Percentiles rank a stretch among this genome's conserved stretches.
phyloP scores from a whole-genome alignment of 2,113 vertebrate species.

The Ranitomeya imitator region DNA sequence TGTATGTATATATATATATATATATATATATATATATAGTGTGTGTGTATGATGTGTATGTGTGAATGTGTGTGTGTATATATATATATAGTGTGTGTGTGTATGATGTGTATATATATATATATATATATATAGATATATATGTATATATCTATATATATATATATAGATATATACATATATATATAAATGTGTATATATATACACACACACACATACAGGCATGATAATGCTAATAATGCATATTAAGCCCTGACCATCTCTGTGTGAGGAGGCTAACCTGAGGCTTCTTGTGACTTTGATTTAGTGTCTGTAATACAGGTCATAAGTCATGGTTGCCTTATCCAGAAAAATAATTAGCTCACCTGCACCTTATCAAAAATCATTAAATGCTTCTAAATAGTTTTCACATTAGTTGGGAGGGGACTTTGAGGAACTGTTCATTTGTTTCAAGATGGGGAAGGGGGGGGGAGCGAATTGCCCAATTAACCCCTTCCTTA shows the following conservation, averaged over 20 bases:
- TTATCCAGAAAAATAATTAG: constrained; percentile 70
- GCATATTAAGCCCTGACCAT: not conserved
- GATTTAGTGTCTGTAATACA: constrained; percentile 79
- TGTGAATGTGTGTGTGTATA: too few species aligned
- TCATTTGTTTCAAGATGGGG: constrained; percentile 9
- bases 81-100: too few species aligned
- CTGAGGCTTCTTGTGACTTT: constrained; percentile 68
- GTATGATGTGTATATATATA: too few species aligned
- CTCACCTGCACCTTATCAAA: constrained; percentile 73
- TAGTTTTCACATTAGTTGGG: constrained; percentile 55
- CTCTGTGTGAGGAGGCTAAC: not conserved
- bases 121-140: too few species aligned
- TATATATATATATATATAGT: too few species aligned
- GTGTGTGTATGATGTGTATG: too few species aligned
- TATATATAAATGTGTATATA: not conserved
- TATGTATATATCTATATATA: not conserved
- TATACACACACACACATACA: too few species aligned
- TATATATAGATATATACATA: too few species aligned
- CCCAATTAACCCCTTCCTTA: constrained; percentile 34
- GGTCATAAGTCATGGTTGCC: constrained; percentile 75
- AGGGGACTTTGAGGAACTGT: constrained; percentile 14
- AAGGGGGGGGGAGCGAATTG: not conserved
- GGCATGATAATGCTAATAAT: too few species aligned
- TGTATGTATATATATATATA: too few species aligned
- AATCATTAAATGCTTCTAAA: constrained; percentile 70